A percentile compares a stretch with the other conserved stretches of the same genome.
These are phyloP conservation scores for Mesaphorura yosii DNA, from an alignment of 1,140 invertebrate species.

Conservation along the genomic window DNA sequence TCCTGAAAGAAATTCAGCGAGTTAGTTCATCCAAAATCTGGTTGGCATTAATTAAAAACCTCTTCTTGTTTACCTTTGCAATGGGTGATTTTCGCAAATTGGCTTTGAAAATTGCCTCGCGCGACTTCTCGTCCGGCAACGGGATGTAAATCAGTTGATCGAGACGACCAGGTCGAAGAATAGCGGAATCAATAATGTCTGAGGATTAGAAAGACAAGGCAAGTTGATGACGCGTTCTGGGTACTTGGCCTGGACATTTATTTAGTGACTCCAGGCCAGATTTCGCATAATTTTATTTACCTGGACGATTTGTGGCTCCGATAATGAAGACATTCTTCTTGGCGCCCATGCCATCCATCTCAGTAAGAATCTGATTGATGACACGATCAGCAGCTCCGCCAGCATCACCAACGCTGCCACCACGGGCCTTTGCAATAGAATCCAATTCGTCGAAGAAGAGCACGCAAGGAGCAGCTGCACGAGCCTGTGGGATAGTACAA, in stretches of 20 bases:
- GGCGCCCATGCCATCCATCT: conserved; percentile 99
- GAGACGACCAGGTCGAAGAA: conserved; percentile 91
- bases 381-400: conserved; percentile 98
- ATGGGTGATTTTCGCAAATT: conserved; percentile 95
- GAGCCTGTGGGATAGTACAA: conserved; percentile 55
- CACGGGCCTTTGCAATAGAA: conserved; percentile 97
- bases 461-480: conserved; percentile 97
- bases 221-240: conserved; percentile 8
- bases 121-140: conserved; percentile 93
- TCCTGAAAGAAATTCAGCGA: conserved; percentile 44
- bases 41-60: not conserved
- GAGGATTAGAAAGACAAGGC: conserved; percentile 31
- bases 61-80: conserved; percentile 54
- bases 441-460: conserved; percentile 99
- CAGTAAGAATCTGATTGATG: conserved; percentile 98
- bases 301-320: conserved; percentile 80
- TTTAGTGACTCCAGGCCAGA: no score
- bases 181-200: conserved; percentile 98
- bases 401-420: conserved; percentile 91
- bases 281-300: conserved; percentile 32
- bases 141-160: conserved; percentile 97
- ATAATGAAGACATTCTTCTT: conserved; percentile 99
- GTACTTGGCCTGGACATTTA: no score
- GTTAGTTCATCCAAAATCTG: not conserved
- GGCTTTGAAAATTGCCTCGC: conserved; percentile 88